These are phyloP conservation scores for Todiramphus saurophagus DNA, from an alignment of 2,113 vertebrate species.

Conservation along the genomic window DNA sequence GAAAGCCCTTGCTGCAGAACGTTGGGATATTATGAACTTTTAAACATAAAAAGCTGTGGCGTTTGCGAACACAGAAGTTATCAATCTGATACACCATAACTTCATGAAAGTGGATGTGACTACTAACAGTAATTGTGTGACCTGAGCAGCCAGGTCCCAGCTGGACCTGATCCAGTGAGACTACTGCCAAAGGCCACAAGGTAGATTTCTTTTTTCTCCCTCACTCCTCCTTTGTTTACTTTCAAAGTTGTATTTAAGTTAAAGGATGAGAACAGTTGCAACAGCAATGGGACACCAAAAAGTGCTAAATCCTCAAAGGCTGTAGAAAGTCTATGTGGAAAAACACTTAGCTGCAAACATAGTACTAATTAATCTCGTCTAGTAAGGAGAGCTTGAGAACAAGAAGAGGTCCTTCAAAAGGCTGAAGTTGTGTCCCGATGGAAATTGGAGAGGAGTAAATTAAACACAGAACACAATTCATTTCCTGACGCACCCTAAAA, in stretches of 20 bases:
- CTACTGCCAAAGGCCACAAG: background rate
- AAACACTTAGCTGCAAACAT: background rate
- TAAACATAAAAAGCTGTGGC: slow-evolving; percentile 24
- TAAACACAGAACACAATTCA: background rate
- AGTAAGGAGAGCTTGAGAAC: background rate
- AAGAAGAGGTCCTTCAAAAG: background rate
- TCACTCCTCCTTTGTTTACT: background rate
- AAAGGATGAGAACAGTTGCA: background rate
- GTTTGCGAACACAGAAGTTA: background rate
- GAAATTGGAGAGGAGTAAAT: background rate
- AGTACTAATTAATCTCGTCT: background rate
- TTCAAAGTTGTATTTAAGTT: background rate
- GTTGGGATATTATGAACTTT: background rate
- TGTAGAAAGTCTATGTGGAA: background rate
- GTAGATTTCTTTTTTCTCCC: background rate
- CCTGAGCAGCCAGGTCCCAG: background rate
- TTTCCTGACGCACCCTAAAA: background rate
- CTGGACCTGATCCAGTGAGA: background rate
- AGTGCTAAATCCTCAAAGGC: background rate
- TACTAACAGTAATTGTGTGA: background rate
- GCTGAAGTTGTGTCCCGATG: background rate
- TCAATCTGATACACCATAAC: background rate
- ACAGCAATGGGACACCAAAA: background rate
- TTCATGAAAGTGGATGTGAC: background rate
- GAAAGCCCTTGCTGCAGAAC: background rate